Evolutionary conservation across 1,140 invertebrate species (phyloP).

Genomic region (Drosophila ficusphila): DNA sequence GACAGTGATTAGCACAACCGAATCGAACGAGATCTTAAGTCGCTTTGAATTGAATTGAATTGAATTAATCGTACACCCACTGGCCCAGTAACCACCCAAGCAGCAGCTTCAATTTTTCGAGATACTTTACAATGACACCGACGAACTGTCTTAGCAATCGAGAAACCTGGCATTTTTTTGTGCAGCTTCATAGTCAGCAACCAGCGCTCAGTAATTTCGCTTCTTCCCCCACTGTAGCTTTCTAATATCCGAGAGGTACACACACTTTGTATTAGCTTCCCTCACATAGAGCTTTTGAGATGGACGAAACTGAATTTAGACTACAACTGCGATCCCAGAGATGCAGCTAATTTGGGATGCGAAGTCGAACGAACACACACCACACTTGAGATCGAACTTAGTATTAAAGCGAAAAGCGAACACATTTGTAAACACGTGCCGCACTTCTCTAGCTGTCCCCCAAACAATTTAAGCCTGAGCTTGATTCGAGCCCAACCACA

Average conservation of each 20-base stretch:
- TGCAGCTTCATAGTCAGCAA: constrained; percentile 11
- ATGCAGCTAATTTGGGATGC: background rate
- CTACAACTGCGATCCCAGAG: background rate
- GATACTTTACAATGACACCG: constrained; percentile 43
- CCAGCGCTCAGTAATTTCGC: constrained; percentile 31
- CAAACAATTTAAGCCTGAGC: constrained; percentile 47
- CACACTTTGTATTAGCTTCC: constrained; percentile 6
- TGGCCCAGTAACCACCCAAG: constrained; percentile 53
- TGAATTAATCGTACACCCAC: constrained; percentile 61
- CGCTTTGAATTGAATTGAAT: constrained; percentile 55
- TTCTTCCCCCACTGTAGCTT: background rate
- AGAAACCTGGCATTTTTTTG: constrained; percentile 14
- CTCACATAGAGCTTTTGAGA: constrained; percentile 19
- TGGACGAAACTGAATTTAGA: constrained; percentile 20
- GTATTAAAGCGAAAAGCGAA: constrained; percentile 10
- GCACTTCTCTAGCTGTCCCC: constrained; percentile 13
- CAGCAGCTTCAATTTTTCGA: constrained; percentile 48
- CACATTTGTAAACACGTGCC: constrained; percentile 22
- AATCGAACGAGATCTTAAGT: constrained; percentile 21
- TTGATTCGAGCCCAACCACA: constrained; percentile 51
- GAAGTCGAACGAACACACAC: constrained; percentile 3
- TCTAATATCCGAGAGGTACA: background rate
- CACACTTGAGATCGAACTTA: constrained; percentile 34
- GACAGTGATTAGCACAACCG: background rate
- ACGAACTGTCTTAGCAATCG: constrained; percentile 42